Conservation (phyloP, 2,797 vertebrate genomes). For the Todus mexicanus region DNA sequence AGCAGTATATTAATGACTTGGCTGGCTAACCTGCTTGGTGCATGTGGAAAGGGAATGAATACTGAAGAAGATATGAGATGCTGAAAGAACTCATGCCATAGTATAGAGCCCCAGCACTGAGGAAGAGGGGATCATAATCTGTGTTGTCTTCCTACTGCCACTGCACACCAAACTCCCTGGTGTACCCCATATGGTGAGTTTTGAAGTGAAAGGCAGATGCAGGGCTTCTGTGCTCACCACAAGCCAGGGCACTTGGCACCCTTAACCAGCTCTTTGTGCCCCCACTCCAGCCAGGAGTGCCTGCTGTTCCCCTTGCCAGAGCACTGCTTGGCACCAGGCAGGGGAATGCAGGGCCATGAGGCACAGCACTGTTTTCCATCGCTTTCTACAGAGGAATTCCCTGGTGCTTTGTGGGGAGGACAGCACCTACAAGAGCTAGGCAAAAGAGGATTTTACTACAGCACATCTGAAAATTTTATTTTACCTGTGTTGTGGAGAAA, state of each 20-base stretch:
- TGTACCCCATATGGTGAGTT: not conserved
- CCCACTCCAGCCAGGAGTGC: not conserved
- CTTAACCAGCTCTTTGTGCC: not conserved
- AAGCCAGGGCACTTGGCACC: not conserved
- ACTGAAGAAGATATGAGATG: not conserved
- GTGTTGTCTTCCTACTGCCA: not conserved
- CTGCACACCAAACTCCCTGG: not conserved
- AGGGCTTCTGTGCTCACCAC: not conserved
- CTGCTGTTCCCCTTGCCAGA: not conserved
- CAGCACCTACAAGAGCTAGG: not conserved
- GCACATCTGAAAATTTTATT: not conserved
- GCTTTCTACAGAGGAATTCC: not conserved
- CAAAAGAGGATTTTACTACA: not conserved
- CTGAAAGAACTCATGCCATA: not conserved
- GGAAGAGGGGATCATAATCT: not conserved
- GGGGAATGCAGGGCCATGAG: not conserved
- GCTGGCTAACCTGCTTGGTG: not conserved
- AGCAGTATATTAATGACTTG: not conserved
- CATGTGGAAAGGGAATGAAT: not conserved
- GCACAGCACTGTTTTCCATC: not conserved
- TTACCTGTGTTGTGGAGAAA: not conserved
- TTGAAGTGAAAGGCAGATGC: not conserved
- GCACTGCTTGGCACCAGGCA: fast-evolving
- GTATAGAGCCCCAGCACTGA: not conserved
- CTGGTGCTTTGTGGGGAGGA: not conserved